Conservation (phyloP, 2,113 vertebrate genomes). For the Nibea coibor region DNA sequence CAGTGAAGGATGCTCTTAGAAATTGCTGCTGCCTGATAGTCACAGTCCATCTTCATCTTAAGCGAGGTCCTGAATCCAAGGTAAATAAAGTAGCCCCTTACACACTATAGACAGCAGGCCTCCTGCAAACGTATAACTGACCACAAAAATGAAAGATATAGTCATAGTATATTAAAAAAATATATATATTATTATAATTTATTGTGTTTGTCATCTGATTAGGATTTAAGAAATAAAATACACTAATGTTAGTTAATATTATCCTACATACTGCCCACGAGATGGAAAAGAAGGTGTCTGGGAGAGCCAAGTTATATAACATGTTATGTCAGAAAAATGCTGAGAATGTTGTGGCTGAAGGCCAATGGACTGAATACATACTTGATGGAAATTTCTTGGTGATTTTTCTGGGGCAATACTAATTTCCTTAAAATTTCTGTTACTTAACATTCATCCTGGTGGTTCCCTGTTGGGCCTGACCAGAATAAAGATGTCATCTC, state of each 20-base stretch:
- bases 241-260: background rate
- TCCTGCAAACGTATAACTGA: no score
- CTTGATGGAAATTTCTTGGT: background rate
- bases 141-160: no score
- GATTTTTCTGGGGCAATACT: background rate
- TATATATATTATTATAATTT: no score
- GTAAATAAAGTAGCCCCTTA: background rate
- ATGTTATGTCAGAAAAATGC: no score
- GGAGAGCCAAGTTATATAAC: no score
- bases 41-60: background rate
- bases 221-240: background rate
- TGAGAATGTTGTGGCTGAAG: no score
- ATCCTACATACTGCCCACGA: background rate
- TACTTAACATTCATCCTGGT: conserved; percentile 12
- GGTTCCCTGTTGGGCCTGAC: background rate
- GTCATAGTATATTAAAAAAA: no score
- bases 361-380: background rate
- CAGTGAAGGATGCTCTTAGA: background rate
- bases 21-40: background rate
- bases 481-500: conserved; percentile 29
- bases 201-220: no score
- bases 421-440: background rate
- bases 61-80: background rate
- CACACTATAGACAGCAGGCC: background rate
- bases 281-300: no score